phyloP scores from a whole-genome alignment of 2,113 vertebrate genomes.

The Urocolius indicus region DNA sequence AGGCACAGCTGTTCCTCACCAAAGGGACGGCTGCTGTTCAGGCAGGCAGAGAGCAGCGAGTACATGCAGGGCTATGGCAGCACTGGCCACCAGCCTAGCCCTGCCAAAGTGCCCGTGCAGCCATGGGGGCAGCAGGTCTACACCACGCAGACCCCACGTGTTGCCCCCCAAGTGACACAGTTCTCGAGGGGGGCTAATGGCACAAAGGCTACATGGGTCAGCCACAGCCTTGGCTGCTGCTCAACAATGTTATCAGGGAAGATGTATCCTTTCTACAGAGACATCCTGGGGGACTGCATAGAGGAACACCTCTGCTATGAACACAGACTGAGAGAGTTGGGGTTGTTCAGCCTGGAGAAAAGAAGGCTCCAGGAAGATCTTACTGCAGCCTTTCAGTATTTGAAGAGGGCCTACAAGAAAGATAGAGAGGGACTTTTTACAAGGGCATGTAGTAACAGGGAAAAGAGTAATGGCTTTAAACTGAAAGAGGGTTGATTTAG shows the following conservation, averaged over 20 bases:
- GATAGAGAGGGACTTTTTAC: too few species aligned
- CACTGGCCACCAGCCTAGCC: neutral
- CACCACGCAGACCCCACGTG: accelerated
- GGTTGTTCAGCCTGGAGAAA: too few species aligned
- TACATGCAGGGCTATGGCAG: neutral
- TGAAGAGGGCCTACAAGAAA: too few species aligned
- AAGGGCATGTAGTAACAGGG: too few species aligned
- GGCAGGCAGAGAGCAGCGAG: neutral
- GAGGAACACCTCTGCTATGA: neutral
- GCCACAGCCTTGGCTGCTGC: neutral
- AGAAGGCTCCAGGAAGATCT: too few species aligned
- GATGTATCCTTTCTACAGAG: neutral
- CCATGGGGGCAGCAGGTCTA: neutral
- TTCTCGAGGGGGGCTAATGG: neutral
- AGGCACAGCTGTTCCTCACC: neutral
- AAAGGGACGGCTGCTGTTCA: neutral
- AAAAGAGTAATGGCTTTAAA: too few species aligned
- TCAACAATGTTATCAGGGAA: neutral
- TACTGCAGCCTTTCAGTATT: too few species aligned
- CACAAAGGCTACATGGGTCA: accelerated
- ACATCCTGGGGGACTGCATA: neutral
- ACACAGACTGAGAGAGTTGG: too few species aligned
- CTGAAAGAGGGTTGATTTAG: too few species aligned
- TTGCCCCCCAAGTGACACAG: accelerated
- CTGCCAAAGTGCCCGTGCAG: neutral